Evolutionary conservation across 2,113 vertebrate species (phyloP).

Genomic region (Notarius quadriscutis): DNA sequence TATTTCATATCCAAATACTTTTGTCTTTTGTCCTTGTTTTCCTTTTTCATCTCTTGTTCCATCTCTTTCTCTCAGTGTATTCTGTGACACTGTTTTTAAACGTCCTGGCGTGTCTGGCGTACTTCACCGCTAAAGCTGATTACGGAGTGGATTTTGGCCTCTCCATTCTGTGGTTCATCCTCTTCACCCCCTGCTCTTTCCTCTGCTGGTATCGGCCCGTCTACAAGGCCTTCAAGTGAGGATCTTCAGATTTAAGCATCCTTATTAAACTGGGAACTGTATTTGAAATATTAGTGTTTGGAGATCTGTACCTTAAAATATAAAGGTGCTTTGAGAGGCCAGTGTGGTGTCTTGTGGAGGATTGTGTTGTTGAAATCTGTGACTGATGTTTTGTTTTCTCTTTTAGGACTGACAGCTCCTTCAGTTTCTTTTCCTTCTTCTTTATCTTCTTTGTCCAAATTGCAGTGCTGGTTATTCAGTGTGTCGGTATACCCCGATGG

Average conservation of each 20-base stretch:
- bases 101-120: slow-evolving; percentile 88
- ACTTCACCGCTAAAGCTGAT: slow-evolving; percentile 62
- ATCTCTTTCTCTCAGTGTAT: slow-evolving; percentile 72
- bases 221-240: slow-evolving; percentile 97
- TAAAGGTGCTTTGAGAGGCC: not conserved
- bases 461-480: slow-evolving; percentile 85
- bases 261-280: not conserved
- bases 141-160: slow-evolving; percentile 87
- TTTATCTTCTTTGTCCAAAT: slow-evolving; percentile 93
- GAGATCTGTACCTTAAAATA: not conserved
- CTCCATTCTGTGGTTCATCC: slow-evolving; percentile 89
- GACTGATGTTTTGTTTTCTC: not conserved
- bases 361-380: not conserved
- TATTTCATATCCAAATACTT: not conserved
- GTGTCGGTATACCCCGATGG: slow-evolving; percentile 85
- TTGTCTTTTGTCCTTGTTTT: not conserved
- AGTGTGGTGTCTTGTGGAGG: not conserved
- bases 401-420: slow-evolving; percentile 91
- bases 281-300: not conserved
- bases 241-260: slow-evolving; percentile 9
- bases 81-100: slow-evolving; percentile 91
- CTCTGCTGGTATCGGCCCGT: slow-evolving; percentile 96
- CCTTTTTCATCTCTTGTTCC: not conserved
- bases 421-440: slow-evolving; percentile 98
- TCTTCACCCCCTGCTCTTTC: slow-evolving; percentile 95